phyloP scores from a whole-genome alignment of 1,140 invertebrate species.

The Harlomillsia oculata region DNA sequence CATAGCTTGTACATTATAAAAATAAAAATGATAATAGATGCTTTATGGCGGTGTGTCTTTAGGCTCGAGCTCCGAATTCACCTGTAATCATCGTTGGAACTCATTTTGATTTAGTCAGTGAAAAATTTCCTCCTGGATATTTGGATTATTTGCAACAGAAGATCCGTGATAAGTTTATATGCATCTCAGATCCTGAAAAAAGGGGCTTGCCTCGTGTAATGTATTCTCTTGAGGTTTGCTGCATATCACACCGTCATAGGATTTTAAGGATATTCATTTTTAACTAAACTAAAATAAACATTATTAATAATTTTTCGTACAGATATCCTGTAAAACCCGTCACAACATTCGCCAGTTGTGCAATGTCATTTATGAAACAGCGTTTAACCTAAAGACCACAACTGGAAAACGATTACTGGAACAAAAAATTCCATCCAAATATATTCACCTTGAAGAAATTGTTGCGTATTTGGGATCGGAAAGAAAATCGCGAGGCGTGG shows the following conservation, averaged over 20 bases:
- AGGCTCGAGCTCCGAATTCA: constrained; percentile 82
- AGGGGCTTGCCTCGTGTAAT: constrained; percentile 85
- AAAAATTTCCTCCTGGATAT: constrained; percentile 56
- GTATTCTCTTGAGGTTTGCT: constrained; percentile 69
- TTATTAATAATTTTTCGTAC: constrained; percentile 1
- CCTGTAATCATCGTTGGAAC: constrained; percentile 90
- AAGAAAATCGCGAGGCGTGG: constrained; percentile 45
- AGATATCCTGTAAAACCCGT: constrained; percentile 60
- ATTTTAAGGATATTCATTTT: neutral
- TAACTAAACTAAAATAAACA: neutral
- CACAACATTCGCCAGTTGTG: constrained; percentile 86
- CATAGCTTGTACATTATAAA: neutral
- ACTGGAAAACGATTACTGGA: constrained; percentile 73
- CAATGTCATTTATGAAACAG: constrained; percentile 87
- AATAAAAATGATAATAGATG: neutral
- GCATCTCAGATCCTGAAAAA: constrained; percentile 89
- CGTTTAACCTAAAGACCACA: constrained; percentile 78
- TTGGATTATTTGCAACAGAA: constrained; percentile 78
- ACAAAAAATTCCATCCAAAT: constrained; percentile 91
- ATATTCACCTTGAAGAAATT: constrained; percentile 87
- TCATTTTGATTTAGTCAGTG: constrained; percentile 78
- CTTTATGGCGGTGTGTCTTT: constrained; percentile 15
- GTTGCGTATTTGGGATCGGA: constrained; percentile 69
- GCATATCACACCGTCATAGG: too few species aligned
- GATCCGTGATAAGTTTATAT: constrained; percentile 78